phyloP scores from a whole-genome alignment of 2,888 invertebrate species.

The Halictus quadricinctus region DNA sequence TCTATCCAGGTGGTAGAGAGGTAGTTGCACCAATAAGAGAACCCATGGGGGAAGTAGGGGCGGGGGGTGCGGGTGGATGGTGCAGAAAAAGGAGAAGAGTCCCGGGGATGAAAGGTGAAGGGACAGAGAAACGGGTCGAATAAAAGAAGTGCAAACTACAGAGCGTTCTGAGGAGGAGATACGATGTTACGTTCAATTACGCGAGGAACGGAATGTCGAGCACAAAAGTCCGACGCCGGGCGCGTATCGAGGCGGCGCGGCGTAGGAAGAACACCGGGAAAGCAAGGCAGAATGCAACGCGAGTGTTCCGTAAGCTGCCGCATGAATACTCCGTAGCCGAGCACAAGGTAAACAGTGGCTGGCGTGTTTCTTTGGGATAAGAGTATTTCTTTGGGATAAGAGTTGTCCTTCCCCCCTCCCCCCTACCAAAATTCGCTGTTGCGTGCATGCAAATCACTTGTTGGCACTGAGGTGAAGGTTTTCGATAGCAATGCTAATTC shows the following conservation, averaged over 20 bases:
- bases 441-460: constrained; percentile 28
- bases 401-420: constrained; percentile 19
- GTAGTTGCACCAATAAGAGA: constrained; percentile 9
- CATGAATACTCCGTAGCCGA: constrained; percentile 50
- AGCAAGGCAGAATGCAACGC: constrained; percentile 26
- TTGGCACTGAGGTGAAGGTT: not conserved
- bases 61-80: not conserved
- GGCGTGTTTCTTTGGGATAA: constrained; percentile 69
- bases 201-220: constrained; percentile 54
- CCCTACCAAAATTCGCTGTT: constrained; percentile 1
- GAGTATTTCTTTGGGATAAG: constrained; percentile 66
- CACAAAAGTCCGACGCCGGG: constrained; percentile 40
- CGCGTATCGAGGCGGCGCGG: constrained; percentile 43
- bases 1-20: not conserved
- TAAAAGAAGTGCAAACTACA: constrained; percentile 25
- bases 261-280: constrained; percentile 20
- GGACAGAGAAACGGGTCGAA: constrained; percentile 29
- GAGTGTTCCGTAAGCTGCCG: constrained; percentile 32
- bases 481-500: not conserved
- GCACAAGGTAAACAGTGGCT: constrained; percentile 71
- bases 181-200: constrained; percentile 70
- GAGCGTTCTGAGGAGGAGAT: constrained; percentile 42
- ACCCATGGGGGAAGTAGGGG: not conserved
- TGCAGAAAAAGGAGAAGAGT: not conserved
- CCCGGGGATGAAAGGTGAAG: constrained; percentile 14